Evolutionary conservation across 1,140 invertebrate genomes (phyloP).

Genomic region (Spodoptera litura): DNA sequence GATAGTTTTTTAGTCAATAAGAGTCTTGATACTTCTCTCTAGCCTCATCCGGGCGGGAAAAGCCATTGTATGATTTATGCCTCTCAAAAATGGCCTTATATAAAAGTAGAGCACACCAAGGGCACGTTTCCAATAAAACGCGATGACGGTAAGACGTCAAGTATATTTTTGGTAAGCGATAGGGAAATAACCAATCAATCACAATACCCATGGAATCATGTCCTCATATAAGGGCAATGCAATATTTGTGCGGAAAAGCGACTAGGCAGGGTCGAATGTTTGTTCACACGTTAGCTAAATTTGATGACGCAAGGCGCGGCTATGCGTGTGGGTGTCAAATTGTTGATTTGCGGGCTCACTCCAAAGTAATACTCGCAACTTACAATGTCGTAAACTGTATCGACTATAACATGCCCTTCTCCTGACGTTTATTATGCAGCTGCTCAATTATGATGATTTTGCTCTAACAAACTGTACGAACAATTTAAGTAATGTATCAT

Average conservation of each 20-base stretch:
- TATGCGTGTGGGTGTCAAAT: conserved; percentile 72
- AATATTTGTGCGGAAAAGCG: conserved; percentile 79
- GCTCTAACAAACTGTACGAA: no score
- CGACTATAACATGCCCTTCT: conserved; percentile 49
- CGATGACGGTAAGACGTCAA: background rate
- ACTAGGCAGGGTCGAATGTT: conserved; percentile 78
- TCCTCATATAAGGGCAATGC: conserved; percentile 57
- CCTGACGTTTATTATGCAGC: background rate
- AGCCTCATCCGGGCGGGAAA: no score
- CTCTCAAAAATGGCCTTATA: no score
- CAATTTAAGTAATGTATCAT: no score
- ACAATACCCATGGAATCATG: conserved; percentile 48
- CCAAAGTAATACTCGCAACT: conserved; percentile 62
- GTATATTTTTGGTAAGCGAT: background rate
- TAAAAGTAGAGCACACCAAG: no score
- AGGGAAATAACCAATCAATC: conserved; percentile 52
- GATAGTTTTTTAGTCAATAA: no score
- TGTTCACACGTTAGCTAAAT: conserved; percentile 83
- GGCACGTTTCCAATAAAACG: background rate
- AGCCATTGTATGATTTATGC: no score
- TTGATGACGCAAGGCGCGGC: conserved; percentile 82
- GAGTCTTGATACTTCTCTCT: no score
- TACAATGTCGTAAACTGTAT: conserved; percentile 57
- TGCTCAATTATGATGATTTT: no score
- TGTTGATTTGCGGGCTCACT: conserved; percentile 72